Conservation (phyloP, 1,140 invertebrate species). For the Kradibia gibbosae region DNA sequence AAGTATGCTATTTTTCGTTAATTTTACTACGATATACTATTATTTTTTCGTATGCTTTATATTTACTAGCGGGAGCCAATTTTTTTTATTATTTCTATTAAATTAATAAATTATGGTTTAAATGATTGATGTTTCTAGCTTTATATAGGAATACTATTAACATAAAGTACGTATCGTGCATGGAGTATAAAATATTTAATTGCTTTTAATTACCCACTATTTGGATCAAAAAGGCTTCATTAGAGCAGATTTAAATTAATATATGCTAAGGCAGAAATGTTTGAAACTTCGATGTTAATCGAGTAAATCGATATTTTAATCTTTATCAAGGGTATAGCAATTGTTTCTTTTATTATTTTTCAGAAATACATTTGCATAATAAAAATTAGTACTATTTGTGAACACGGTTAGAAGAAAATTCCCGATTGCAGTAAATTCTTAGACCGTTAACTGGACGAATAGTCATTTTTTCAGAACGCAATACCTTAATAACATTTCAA, state of each 20-base stretch:
- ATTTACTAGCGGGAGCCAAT: not conserved
- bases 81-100: not conserved
- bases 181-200: conserved; percentile 13
- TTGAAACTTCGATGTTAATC: too few relatives aligned
- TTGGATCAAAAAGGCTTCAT: not conserved
- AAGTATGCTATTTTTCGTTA: not conserved
- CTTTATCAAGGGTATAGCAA: too few relatives aligned
- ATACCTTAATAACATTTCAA: too few relatives aligned
- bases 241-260: not conserved
- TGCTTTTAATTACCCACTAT: not conserved
- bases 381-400: too few relatives aligned
- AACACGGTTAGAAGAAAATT: too few relatives aligned
- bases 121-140: not conserved
- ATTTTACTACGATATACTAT: conserved; percentile 2
- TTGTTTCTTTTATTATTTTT: too few relatives aligned
- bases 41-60: not conserved
- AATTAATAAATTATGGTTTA: conserved; percentile 19
- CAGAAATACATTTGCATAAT: too few relatives aligned
- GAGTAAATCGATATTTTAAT: too few relatives aligned
- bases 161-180: not conserved
- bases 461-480: too few relatives aligned
- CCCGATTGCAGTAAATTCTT: too few relatives aligned
- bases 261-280: not conserved
- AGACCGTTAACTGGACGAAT: too few relatives aligned
- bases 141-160: not conserved